Evolutionary conservation across 2,797 vertebrate species (phyloP).

Genomic region (Scleropages formosus): DNA sequence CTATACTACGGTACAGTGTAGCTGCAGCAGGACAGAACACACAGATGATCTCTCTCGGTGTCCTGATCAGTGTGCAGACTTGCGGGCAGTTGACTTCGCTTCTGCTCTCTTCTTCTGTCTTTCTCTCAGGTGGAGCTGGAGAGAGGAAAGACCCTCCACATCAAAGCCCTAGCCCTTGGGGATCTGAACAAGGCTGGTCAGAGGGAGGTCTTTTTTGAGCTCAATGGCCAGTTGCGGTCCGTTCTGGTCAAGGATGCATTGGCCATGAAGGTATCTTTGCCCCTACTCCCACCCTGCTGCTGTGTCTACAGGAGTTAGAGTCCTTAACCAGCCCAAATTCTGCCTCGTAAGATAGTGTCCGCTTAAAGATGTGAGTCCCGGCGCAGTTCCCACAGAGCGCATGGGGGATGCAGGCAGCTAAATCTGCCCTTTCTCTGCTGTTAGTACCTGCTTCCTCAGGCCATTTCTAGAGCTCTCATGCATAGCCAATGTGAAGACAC

Average conservation of each 20-base stretch:
- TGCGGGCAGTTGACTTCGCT: background rate
- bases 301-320: too few species aligned
- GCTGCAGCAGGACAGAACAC: background rate
- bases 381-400: too few species aligned
- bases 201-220: conserved; percentile 94
- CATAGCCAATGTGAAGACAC: too few species aligned
- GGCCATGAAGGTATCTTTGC: conserved; percentile 84
- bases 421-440: too few species aligned
- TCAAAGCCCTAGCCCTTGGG: conserved; percentile 89
- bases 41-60: background rate
- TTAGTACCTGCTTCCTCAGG: background rate
- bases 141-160: conserved; percentile 88
- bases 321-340: too few species aligned
- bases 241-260: conserved; percentile 88
- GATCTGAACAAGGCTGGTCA: conserved; percentile 88
- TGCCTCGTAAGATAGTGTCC: too few species aligned
- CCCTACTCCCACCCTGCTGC: too few species aligned
- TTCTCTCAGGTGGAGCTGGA: conserved; percentile 84
- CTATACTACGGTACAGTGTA: background rate
- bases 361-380: too few species aligned
- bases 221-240: conserved; percentile 89
- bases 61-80: background rate
- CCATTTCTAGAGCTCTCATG: too few species aligned
- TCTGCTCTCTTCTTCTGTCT: background rate
- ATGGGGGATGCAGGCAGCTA: too few species aligned